phyloP scores from a whole-genome alignment of 2,888 invertebrate species.

The Volucella zonaria region DNA sequence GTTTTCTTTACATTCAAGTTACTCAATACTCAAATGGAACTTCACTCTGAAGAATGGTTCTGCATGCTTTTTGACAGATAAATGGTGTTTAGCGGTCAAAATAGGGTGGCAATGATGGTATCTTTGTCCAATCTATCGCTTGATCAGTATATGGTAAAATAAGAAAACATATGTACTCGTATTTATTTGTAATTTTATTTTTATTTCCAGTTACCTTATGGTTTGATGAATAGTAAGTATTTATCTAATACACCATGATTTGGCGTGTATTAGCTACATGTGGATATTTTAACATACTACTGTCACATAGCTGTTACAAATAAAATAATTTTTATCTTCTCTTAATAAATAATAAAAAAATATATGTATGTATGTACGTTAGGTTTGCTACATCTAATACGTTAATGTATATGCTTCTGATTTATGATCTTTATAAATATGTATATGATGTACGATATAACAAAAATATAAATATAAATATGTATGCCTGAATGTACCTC shows the following conservation, averaged over 20 bases:
- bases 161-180: not conserved
- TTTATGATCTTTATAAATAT: slow-evolving; percentile 25
- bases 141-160: not conserved
- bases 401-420: slow-evolving; percentile 12
- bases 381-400: not conserved
- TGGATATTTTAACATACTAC: slow-evolving; percentile 43
- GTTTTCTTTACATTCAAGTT: too few species aligned
- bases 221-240: not conserved
- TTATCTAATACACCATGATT: slow-evolving; percentile 45
- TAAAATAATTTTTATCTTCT: slow-evolving; percentile 51
- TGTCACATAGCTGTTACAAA: slow-evolving; percentile 58
- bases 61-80: too few species aligned
- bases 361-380: slow-evolving; percentile 18
- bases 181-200: too few species aligned
- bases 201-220: too few species aligned
- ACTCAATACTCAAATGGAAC: too few species aligned
- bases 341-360: slow-evolving; percentile 66
- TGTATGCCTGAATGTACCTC: not conserved
- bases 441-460: not conserved
- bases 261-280: slow-evolving; percentile 55
- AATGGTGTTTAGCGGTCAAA: too few species aligned
- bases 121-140: too few species aligned
- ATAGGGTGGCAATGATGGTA: too few species aligned
- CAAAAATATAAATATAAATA: slow-evolving; percentile 28
- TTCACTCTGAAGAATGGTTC: too few species aligned